phyloP scores from a whole-genome alignment of 1,140 invertebrate species.

The Bombus terrestris region DNA sequence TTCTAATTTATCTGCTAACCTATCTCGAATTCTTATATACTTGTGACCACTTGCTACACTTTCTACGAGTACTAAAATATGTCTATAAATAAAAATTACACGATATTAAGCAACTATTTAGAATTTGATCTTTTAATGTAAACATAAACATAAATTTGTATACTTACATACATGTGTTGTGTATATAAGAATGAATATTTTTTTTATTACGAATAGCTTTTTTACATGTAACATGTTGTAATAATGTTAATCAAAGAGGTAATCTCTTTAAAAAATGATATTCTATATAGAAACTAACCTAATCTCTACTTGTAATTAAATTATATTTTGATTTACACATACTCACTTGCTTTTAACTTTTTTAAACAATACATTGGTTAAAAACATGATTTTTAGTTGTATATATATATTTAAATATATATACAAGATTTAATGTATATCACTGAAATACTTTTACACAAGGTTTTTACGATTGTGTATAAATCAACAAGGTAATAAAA shows the following conservation, averaged over 20 bases:
- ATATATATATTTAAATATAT: background rate
- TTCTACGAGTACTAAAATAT: constrained; percentile 89
- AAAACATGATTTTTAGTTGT: constrained; percentile 58
- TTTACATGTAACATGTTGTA: background rate
- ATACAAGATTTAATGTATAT: background rate
- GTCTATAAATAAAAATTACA: constrained; percentile 81
- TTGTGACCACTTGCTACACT: constrained; percentile 90
- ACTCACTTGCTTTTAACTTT: constrained; percentile 73
- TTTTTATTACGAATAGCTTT: background rate
- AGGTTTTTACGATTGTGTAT: too few relatives aligned
- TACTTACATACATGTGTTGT: background rate
- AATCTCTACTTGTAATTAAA: background rate
- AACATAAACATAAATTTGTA: background rate
- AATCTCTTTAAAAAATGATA: too few relatives aligned
- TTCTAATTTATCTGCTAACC: constrained; percentile 91
- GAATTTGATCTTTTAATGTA: background rate
- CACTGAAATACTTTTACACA: background rate
- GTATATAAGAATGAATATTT: constrained; percentile 1
- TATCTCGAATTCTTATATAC: constrained; percentile 86
- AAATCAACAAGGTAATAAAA: too few relatives aligned
- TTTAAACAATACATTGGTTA: constrained; percentile 69
- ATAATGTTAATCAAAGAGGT: background rate
- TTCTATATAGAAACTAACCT: constrained; percentile 34
- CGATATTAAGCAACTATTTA: background rate
- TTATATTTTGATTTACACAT: background rate